These are phyloP conservation scores for Archocentrus centrarchus DNA, from an alignment of 2,113 vertebrate genomes.

Conservation along the genomic window DNA sequence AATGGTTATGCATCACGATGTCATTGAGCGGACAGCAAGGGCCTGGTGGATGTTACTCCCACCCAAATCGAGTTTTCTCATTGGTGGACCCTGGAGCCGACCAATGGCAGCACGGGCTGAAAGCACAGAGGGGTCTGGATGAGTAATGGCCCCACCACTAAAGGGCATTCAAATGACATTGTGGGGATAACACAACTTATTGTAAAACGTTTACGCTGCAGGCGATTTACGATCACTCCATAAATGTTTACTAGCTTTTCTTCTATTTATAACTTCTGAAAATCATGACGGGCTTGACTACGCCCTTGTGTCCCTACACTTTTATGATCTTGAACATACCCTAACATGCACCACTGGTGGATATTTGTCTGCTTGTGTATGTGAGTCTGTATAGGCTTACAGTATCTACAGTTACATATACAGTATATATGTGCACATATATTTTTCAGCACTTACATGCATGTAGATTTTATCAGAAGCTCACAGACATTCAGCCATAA, in stretches of 20 bases:
- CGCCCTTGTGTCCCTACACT: constrained; percentile 72
- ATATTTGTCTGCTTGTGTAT: constrained; percentile 58
- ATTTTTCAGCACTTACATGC: constrained; percentile 11
- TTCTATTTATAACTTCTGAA: constrained; percentile 84
- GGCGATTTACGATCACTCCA: constrained; percentile 79
- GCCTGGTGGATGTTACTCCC: constrained; percentile 18
- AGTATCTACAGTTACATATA: neutral
- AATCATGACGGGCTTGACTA: constrained; percentile 71
- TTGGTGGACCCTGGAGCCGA: constrained; percentile 51
- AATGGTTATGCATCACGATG: constrained; percentile 55
- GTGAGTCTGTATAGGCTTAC: constrained; percentile 2
- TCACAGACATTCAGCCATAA: neutral
- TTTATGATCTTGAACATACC: constrained; percentile 76
- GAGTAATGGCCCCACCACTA: constrained; percentile 71
- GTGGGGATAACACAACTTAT: constrained; percentile 79
- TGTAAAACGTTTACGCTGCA: constrained; percentile 78
- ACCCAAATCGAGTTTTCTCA: constrained; percentile 34
- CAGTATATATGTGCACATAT: constrained; percentile 19
- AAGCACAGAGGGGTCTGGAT: constrained; percentile 28
- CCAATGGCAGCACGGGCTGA: constrained; percentile 55
- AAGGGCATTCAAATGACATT: constrained; percentile 81
- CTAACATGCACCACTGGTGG: constrained; percentile 64
- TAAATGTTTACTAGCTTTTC: constrained; percentile 85
- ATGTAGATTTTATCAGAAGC: constrained; percentile 19
- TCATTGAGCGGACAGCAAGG: constrained; percentile 54